Percentiles rank a stretch among this genome's conserved stretches.
Evolutionary conservation across 2,797 vertebrate species (phyloP).

Genomic region (Vespertilio murinus): DNA sequence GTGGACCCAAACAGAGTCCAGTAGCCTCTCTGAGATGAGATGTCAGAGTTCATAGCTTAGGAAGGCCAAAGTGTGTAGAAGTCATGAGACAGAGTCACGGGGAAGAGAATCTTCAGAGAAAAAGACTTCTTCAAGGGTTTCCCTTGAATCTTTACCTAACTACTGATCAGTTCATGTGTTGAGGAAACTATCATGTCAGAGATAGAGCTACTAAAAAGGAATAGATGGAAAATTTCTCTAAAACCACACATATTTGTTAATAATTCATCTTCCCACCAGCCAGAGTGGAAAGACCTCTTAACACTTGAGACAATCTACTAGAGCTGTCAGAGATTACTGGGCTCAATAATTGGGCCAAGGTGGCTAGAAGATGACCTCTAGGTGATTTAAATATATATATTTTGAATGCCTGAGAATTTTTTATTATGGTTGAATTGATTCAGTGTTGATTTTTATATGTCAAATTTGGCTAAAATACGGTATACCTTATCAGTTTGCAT

Average conservation of each 20-base stretch:
- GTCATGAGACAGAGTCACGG: neutral
- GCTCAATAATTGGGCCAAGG: neutral
- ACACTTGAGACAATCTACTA: neutral
- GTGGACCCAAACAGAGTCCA: neutral
- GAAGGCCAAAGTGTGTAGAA: neutral
- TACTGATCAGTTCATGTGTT: no score
- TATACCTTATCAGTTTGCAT: neutral
- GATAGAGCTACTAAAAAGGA: neutral
- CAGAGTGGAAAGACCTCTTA: neutral
- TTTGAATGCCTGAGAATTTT: neutral
- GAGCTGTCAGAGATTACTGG: neutral
- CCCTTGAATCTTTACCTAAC: neutral
- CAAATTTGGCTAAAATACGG: neutral
- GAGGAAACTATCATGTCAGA: neutral
- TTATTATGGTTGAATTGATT: neutral
- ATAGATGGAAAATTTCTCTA: neutral
- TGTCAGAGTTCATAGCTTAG: neutral
- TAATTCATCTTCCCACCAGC: neutral
- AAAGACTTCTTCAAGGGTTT: neutral
- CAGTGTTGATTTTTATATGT: neutral
- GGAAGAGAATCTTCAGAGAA: neutral
- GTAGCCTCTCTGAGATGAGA: neutral
- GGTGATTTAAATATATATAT: neutral
- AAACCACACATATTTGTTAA: neutral
- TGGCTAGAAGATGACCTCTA: neutral